These are phyloP conservation scores for Dolichopus griseipennis DNA, from an alignment of 2,888 invertebrate genomes.

Conservation along the genomic window DNA sequence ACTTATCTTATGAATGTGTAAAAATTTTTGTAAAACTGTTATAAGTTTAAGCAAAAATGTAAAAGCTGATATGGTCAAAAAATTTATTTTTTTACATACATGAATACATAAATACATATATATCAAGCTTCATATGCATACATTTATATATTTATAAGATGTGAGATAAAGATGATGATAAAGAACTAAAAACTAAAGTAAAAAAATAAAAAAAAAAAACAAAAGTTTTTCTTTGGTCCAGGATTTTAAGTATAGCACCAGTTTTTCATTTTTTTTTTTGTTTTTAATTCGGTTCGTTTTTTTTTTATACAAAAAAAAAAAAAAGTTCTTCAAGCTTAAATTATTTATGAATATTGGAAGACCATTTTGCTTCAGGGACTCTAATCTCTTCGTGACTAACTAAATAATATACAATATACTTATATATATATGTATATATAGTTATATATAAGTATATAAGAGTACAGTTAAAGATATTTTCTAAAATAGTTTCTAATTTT, in stretches of 20 bases:
- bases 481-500: neutral
- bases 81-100: neutral
- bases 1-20: too few relatives aligned
- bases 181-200: neutral
- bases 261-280: neutral
- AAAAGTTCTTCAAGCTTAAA: conserved; percentile 20
- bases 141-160: neutral
- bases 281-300: neutral
- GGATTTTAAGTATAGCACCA: too few relatives aligned
- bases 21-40: too few relatives aligned
- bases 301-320: conserved; percentile 3
- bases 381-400: conserved; percentile 13
- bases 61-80: neutral
- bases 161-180: neutral
- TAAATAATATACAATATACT: neutral
- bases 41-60: neutral
- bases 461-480: neutral
- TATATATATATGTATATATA: neutral
- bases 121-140: too few relatives aligned
- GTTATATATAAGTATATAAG: too few relatives aligned
- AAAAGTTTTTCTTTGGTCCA: too few relatives aligned
- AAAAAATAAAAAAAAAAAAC: too few relatives aligned
- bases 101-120: too few relatives aligned
- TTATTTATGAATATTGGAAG: conserved; percentile 24
- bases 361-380: conserved; percentile 19